These are phyloP conservation scores for Hyles euphorbiae DNA, from an alignment of 1,140 invertebrate genomes.

Conservation along the genomic window DNA sequence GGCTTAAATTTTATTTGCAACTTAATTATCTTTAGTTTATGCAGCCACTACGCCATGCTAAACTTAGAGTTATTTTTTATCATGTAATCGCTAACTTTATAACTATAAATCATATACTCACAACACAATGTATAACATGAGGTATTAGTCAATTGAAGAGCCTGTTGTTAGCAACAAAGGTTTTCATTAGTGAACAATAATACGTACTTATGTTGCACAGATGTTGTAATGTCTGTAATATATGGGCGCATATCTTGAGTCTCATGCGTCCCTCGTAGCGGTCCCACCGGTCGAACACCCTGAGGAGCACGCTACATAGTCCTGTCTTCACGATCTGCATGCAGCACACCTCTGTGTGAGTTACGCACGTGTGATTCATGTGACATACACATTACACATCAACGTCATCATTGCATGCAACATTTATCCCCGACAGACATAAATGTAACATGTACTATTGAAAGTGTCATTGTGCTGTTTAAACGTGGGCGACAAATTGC, in stretches of 20 bases:
- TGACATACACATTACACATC: conserved; percentile 25
- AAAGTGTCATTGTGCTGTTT: neutral
- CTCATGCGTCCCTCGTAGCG: conserved; percentile 79
- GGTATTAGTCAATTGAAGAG: too few relatives aligned
- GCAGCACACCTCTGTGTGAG: conserved; percentile 77
- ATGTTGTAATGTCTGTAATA: conserved; percentile 79
- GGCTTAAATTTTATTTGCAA: too few relatives aligned
- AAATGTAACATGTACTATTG: too few relatives aligned
- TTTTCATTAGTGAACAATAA: neutral
- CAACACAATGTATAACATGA: too few relatives aligned
- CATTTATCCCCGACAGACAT: neutral
- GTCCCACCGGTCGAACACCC: conserved; percentile 81
- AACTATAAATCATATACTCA: too few relatives aligned
- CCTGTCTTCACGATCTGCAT: conserved; percentile 79
- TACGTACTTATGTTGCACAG: conserved; percentile 79
- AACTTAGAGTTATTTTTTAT: too few relatives aligned
- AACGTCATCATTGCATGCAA: conserved; percentile 28
- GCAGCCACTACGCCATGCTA: too few relatives aligned
- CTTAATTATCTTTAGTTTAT: too few relatives aligned
- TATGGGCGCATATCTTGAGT: conserved; percentile 78
- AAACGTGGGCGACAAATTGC: too few relatives aligned
- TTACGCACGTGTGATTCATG: conserved; percentile 48
- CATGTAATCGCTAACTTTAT: too few relatives aligned
- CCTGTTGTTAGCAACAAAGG: too few relatives aligned
- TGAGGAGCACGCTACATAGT: conserved; percentile 75